These are phyloP conservation scores for Lepidotrigona ventralis DNA, from an alignment of 1,140 invertebrate genomes.

Conservation along the genomic window DNA sequence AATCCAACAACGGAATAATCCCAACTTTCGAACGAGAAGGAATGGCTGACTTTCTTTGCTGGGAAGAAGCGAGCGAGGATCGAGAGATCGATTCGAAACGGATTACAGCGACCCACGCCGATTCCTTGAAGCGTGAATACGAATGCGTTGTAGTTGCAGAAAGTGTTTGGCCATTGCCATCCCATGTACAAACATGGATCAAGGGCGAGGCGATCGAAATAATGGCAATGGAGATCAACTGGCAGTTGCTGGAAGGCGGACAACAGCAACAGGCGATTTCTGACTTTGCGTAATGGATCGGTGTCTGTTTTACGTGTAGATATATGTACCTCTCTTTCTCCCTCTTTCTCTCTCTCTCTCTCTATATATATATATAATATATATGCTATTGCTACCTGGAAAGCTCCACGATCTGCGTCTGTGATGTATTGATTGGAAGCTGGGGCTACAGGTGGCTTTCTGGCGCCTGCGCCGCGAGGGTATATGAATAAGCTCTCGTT, in stretches of 20 bases:
- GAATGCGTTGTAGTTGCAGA: neutral
- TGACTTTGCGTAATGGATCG: conserved; percentile 22
- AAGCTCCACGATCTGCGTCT: conserved; percentile 52
- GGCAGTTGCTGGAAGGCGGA: neutral
- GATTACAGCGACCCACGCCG: conserved; percentile 5
- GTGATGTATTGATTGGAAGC: conserved; percentile 70
- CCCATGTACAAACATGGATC: neutral
- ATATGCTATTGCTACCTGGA: conserved; percentile 54
- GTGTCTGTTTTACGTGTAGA: neutral
- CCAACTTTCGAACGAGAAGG: neutral
- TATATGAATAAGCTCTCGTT: conserved; percentile 67
- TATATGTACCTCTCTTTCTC: neutral
- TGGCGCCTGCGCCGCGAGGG: conserved; percentile 60
- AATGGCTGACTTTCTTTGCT: neutral
- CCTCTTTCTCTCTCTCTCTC: too few relatives aligned
- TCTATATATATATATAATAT: too few relatives aligned
- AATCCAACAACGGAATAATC: neutral
- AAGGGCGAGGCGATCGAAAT: neutral
- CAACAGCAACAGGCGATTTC: conserved; percentile 62
- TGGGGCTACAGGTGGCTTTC: conserved; percentile 70
- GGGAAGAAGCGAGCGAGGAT: neutral
- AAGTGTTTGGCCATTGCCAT: conserved; percentile 9
- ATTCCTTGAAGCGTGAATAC: neutral
- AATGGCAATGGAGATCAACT: conserved; percentile 23
- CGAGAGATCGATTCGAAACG: neutral